Conservation (phyloP, 2,888 invertebrate genomes). For the Tridacna crocea region DNA sequence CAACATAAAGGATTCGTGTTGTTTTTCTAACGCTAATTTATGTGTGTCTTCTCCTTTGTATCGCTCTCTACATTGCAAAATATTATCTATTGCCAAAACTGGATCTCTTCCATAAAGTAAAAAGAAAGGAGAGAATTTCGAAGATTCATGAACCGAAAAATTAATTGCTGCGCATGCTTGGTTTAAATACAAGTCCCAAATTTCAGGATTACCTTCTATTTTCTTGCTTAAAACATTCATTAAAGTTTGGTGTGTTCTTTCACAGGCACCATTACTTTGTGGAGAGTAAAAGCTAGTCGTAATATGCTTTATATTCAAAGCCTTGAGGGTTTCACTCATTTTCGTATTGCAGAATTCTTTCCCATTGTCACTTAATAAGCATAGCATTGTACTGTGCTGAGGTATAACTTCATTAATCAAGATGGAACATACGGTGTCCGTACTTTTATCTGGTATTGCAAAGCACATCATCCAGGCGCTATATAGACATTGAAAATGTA, state of each 20-base stretch:
- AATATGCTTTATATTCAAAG: conserved; percentile 46
- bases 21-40: conserved; percentile 45
- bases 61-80: conserved; percentile 34
- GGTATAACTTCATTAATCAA: conserved; percentile 30
- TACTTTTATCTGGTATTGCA: conserved; percentile 28
- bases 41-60: conserved; percentile 42
- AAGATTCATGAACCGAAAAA: conserved; percentile 41
- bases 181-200: conserved; percentile 48
- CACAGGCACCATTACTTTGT: conserved; percentile 16
- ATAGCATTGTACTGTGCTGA: conserved; percentile 28
- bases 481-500: conserved; percentile 23
- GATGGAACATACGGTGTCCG: conserved; percentile 4
- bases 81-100: conserved; percentile 40
- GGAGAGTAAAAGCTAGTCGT: conserved; percentile 25
- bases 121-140: conserved; percentile 38
- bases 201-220: conserved; percentile 29
- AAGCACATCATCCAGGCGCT: conserved; percentile 27
- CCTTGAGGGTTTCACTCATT: conserved; percentile 40
- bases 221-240: conserved; percentile 30
- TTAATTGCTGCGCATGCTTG: conserved; percentile 43
- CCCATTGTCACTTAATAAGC: conserved; percentile 42
- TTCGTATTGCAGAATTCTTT: conserved; percentile 25
- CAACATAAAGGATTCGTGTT: conserved; percentile 45
- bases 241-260: conserved; percentile 22
- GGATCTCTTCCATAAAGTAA: conserved; percentile 42